Evolutionary conservation across 30 jellyfish, hydroid and myxozoan species (phyloP).

Genomic region (Aurelia aurita complex sp. Pacific): DNA sequence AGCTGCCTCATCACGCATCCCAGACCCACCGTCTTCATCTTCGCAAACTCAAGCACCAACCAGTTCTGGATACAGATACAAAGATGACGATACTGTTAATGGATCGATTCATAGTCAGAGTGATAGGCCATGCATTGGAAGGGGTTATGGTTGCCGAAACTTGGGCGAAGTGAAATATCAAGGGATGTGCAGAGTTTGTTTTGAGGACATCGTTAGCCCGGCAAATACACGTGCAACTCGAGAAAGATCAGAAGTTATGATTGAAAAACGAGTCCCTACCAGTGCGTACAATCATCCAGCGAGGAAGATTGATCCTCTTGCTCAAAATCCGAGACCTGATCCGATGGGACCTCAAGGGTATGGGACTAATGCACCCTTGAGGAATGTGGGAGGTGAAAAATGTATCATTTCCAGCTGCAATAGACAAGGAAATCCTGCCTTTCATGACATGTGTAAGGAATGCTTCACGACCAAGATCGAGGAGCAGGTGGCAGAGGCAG

Average conservation of each 20-base stretch:
- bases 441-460: conserved; percentile 31
- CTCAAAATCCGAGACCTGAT: no score
- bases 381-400: neutral
- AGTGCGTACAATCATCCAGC: no score
- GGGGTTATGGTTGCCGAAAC: conserved; percentile 31
- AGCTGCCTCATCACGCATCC: neutral
- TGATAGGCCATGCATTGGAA: conserved; percentile 8
- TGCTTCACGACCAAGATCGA: conserved; percentile 5
- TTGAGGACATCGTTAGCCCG: neutral
- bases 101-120: neutral
- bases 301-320: no score
- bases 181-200: conserved; percentile 11
- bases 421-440: neutral
- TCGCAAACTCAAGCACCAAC: neutral
- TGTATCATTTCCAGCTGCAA: conserved; percentile 30
- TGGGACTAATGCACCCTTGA: neutral
- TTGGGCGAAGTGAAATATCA: conserved; percentile 26
- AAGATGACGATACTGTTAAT: neutral
- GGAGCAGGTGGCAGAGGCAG: neutral
- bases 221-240: neutral
- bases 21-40: conserved; percentile 19
- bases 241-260: conserved; percentile 2
- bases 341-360: neutral
- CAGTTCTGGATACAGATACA: neutral
- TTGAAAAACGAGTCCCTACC: neutral